phyloP scores from a whole-genome alignment of 2,797 vertebrate genomes.

The Sebastes oblongus region DNA sequence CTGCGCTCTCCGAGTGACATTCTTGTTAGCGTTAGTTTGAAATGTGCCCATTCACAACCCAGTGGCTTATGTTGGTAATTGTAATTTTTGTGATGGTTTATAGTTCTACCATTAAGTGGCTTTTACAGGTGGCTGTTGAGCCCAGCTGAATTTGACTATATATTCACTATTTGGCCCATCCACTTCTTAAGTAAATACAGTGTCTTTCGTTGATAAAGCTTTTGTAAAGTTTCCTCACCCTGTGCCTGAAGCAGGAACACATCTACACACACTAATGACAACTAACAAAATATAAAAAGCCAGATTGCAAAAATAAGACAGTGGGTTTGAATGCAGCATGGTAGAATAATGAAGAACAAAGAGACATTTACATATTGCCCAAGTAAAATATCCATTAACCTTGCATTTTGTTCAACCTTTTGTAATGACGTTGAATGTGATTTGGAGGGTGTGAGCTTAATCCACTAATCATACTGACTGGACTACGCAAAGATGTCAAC shows the following conservation, averaged over 20 bases:
- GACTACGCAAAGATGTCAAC: not conserved
- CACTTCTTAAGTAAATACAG: too few relatives aligned
- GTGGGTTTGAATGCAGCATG: constrained; percentile 4
- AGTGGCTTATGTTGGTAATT: too few relatives aligned
- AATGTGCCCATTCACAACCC: too few relatives aligned
- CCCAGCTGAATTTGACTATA: too few relatives aligned
- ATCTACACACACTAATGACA: not conserved
- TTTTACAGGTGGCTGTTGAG: too few relatives aligned
- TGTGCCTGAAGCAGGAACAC: not conserved
- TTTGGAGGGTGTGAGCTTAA: constrained; percentile 14
- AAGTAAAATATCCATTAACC: not conserved
- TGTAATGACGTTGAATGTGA: constrained; percentile 28
- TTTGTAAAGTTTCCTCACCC: not conserved
- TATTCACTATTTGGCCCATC: too few relatives aligned
- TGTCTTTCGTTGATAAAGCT: not conserved
- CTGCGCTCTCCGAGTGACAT: too few relatives aligned
- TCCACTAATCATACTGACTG: constrained; percentile 30
- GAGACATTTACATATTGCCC: constrained; percentile 12
- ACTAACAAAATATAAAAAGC: not conserved
- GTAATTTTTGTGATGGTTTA: too few relatives aligned
- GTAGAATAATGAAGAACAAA: constrained; percentile 11
- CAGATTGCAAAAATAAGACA: not conserved
- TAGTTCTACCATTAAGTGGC: too few relatives aligned
- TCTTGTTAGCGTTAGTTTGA: too few relatives aligned
- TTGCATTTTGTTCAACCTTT: not conserved